phyloP scores from a whole-genome alignment of 1,140 invertebrate genomes.

The Drosophila biarmipes region DNA sequence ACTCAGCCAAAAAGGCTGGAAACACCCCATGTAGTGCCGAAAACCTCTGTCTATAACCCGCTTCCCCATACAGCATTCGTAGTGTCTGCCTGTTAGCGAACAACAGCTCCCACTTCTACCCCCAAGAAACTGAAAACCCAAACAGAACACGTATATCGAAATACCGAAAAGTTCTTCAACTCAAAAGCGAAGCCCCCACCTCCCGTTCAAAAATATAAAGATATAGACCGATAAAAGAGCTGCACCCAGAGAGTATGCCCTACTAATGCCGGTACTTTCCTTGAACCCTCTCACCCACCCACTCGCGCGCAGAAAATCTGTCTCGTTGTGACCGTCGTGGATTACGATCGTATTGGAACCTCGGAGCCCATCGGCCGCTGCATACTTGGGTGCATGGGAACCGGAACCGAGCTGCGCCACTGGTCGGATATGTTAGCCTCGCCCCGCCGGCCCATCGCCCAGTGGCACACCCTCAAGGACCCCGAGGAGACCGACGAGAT shows the following conservation, averaged over 20 bases:
- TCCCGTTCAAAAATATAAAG: slow-evolving; percentile 26
- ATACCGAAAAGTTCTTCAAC: slow-evolving; percentile 64
- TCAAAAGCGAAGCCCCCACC: slow-evolving; percentile 39
- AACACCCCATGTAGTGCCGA: slow-evolving; percentile 28
- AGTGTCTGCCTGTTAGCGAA: slow-evolving; percentile 63
- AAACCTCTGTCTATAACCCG: slow-evolving; percentile 53
- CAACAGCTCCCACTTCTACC: slow-evolving; percentile 48
- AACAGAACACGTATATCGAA: slow-evolving; percentile 63
- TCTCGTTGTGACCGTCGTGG: slow-evolving; percentile 98
- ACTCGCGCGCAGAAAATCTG: slow-evolving; percentile 95
- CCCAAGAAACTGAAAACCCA: slow-evolving; percentile 34
- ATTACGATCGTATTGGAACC: slow-evolving; percentile 99
- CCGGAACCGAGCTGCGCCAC: slow-evolving; percentile 98
- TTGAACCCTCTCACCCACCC: slow-evolving; percentile 24
- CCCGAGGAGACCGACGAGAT: slow-evolving; percentile 94
- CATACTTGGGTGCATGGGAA: slow-evolving; percentile 98
- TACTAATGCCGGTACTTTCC: slow-evolving; percentile 37
- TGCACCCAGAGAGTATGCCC: slow-evolving; percentile 1
- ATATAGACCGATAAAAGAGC: slow-evolving; percentile 26
- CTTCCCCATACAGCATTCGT: slow-evolving; percentile 55
- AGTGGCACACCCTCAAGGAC: slow-evolving; percentile 99
- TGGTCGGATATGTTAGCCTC: slow-evolving; percentile 99
- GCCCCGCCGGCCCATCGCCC: slow-evolving; percentile 98
- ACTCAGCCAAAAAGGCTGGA: slow-evolving; percentile 17
- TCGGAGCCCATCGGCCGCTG: slow-evolving; percentile 99